These are phyloP conservation scores for Petrosia ficiformis DNA, from an alignment of 37 sponge, comb jelly and placozoan genomes.

Conservation along the genomic window DNA sequence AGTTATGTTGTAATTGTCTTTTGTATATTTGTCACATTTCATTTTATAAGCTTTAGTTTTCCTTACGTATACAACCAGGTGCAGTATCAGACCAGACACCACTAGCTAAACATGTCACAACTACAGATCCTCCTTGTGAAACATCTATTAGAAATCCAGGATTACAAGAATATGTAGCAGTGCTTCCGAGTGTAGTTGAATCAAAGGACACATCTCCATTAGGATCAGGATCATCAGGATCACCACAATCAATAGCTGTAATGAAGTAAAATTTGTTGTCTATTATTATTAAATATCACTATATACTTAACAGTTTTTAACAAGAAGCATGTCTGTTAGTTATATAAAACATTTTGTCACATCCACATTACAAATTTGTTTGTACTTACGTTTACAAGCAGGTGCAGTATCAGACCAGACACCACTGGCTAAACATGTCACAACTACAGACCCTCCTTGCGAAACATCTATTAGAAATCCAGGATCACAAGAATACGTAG, in stretches of 20 bases:
- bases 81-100: too few species aligned
- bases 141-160: slow-evolving; percentile 6
- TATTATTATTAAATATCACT: too few species aligned
- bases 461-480: slow-evolving; percentile 13
- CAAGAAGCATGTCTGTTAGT: too few species aligned
- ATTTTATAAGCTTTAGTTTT: too few species aligned
- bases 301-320: too few species aligned
- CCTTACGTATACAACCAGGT: too few species aligned
- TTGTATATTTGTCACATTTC: too few species aligned
- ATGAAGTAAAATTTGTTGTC: background rate
- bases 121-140: too few species aligned
- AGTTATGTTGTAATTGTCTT: too few species aligned
- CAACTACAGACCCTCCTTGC: background rate
- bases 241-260: background rate
- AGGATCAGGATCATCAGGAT: background rate
- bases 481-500: slow-evolving; percentile 17
- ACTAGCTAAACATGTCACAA: too few species aligned
- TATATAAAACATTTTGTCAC: background rate
- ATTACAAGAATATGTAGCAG: background rate
- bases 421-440: slow-evolving; percentile 5
- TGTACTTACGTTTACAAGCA: too few species aligned
- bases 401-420: slow-evolving; percentile 27
- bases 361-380: too few species aligned
- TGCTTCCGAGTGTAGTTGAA: background rate
- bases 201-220: background rate